Percentiles rank a stretch among this genome's conserved stretches.
Conservation (phyloP, 2,113 vertebrate species). For the Salvelinus sp. region DNA sequence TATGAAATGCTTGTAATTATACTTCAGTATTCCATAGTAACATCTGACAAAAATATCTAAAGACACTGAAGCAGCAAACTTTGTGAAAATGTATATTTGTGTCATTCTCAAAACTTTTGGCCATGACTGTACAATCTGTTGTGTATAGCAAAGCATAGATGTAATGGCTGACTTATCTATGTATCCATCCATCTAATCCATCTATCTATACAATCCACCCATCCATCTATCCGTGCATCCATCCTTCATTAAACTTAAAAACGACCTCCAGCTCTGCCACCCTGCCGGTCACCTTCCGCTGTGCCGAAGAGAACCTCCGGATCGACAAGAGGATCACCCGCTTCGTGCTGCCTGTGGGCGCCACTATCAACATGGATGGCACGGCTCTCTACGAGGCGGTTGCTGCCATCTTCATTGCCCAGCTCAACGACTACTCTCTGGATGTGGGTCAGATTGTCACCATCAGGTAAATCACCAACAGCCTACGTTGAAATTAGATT, state of each 20-base stretch:
- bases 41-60: too few species aligned
- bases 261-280: constrained; percentile 85
- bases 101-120: too few species aligned
- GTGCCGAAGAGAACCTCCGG: constrained; percentile 90
- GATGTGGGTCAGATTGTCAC: constrained; percentile 91
- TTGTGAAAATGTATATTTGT: too few species aligned
- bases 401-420: constrained; percentile 94
- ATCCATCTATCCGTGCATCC: neutral
- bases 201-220: neutral
- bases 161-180: neutral
- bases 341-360: constrained; percentile 93
- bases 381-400: constrained; percentile 96
- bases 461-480: constrained; percentile 80
- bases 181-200: neutral
- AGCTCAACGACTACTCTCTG: constrained; percentile 85
- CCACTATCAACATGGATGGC: constrained; percentile 99
- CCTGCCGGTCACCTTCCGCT: constrained; percentile 95
- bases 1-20: too few species aligned
- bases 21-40: too few species aligned
- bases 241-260: neutral
- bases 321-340: constrained; percentile 96
- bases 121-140: too few species aligned
- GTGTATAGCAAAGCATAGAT: too few species aligned
- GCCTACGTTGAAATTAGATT: neutral
- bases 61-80: too few species aligned